Evolutionary conservation across 2,888 invertebrate species (phyloP), one percentile per base, ranked within the genome.

Genomic region (Eristalis intricaria): DNA sequence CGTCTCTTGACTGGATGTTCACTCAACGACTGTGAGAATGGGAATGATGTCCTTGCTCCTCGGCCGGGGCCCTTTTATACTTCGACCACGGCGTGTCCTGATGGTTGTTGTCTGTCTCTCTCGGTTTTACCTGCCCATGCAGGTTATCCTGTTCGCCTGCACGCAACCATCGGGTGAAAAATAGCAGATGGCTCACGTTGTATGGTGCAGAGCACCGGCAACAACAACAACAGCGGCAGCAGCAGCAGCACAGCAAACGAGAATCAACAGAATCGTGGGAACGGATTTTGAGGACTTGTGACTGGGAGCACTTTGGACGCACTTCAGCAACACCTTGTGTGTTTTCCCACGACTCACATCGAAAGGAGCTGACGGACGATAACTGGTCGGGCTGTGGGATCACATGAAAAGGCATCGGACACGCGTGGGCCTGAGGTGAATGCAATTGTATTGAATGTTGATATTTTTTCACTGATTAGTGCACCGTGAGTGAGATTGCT

Each of bases 11-110:
- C 22, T 61, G 26, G 63, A 65, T 64, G 32, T 64, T 15, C 15
- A 22, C 10, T 60, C 61, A 58, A 40, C 56, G 61, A 85, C 38
- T 58, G 89, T 89, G 81, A 85, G 74, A 89, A 89, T 89, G 84
- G 85, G 89, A 91, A 91, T 91, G 91, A 91, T 91, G 89, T 80
- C 89, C 84, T 82, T 77, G 26, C 73, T 38, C n/a, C 71, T 68
- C 11, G 65, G 56, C 66, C 8, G 56, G 60, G 22, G 79, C 58
- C 89, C 89, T 91, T 91, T 91, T 91, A 91, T 91, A 91, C 89
- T 64, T 23, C 10, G 38, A 3, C 63, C 50, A 19, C 50, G 65
- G 40, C 35, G 32, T 61, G 75, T 84, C 84, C 79, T 79, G 79
- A 60, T 68, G 68, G 38, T 32, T 10, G 26, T 60, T 60, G 68